phyloP scores from a whole-genome alignment of 2,797 vertebrate species.

The Spea hammondii region DNA sequence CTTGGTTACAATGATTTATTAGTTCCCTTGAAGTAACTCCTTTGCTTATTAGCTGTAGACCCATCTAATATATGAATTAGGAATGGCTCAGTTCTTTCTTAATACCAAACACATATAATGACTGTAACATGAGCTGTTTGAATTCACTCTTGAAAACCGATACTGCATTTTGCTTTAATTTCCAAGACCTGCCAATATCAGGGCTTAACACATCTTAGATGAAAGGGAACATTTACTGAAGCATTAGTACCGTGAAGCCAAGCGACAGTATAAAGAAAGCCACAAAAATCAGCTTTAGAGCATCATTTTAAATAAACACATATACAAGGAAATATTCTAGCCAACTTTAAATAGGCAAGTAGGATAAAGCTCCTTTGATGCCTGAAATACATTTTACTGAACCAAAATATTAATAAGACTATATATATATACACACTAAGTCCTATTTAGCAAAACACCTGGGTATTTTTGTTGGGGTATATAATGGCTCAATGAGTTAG shows the following conservation, averaged over 20 bases:
- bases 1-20: constrained; percentile 40
- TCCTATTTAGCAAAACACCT: too few species aligned
- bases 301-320: too few species aligned
- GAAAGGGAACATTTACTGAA: neutral
- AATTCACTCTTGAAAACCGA: neutral
- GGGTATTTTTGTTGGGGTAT: too few species aligned
- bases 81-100: neutral
- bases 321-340: too few species aligned
- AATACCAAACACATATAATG: neutral
- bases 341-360: too few species aligned
- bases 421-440: too few species aligned
- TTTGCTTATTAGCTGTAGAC: constrained; percentile 20
- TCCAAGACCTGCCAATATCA: neutral
- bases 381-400: too few species aligned
- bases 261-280: too few species aligned
- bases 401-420: too few species aligned
- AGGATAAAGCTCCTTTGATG: too few species aligned
- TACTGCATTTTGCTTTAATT: constrained; percentile 1
- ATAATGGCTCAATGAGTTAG: too few species aligned
- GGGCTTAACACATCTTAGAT: neutral
- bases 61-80: neutral
- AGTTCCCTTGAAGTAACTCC: constrained; percentile 34
- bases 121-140: constrained; percentile 9
- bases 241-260: neutral
- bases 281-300: too few species aligned